Evolutionary conservation across 53 echinoderm and acorn worm species (phyloP).

Genomic region (Paracentrotus lividus): DNA sequence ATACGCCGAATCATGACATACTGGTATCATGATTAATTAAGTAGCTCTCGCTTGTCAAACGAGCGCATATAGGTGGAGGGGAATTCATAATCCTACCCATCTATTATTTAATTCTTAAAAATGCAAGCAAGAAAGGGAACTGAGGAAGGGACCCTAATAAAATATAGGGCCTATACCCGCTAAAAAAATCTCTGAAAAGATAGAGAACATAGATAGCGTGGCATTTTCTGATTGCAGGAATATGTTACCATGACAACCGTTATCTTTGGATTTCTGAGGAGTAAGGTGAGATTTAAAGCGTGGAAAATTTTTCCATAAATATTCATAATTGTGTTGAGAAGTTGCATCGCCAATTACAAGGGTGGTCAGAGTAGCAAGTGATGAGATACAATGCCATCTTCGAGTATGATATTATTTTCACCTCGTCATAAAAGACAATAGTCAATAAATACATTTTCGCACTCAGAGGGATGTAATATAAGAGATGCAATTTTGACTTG

Average conservation of each 20-base stretch:
- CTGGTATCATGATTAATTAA: no score
- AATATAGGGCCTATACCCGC: neutral
- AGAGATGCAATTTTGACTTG: no score
- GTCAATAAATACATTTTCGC: neutral
- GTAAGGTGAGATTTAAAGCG: conserved; percentile 23
- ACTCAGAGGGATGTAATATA: no score
- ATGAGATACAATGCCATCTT: neutral
- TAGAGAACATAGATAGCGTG: neutral
- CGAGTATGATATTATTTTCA: neutral
- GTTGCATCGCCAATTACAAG: neutral
- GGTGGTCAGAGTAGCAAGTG: neutral
- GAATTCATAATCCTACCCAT: no score
- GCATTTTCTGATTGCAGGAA: neutral
- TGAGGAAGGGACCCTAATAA: neutral
- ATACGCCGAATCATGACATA: no score
- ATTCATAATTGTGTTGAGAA: conserved; percentile 41
- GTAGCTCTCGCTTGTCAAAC: no score
- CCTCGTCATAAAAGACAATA: neutral
- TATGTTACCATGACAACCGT: neutral
- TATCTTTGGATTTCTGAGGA: neutral
- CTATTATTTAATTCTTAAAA: no score
- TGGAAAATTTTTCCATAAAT: neutral
- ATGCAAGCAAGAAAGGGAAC: neutral
- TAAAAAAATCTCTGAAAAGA: neutral
- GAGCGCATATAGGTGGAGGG: no score